These are phyloP conservation scores for Fukomys damarensis DNA, from an alignment of 2,113 vertebrate genomes.

Conservation along the genomic window DNA sequence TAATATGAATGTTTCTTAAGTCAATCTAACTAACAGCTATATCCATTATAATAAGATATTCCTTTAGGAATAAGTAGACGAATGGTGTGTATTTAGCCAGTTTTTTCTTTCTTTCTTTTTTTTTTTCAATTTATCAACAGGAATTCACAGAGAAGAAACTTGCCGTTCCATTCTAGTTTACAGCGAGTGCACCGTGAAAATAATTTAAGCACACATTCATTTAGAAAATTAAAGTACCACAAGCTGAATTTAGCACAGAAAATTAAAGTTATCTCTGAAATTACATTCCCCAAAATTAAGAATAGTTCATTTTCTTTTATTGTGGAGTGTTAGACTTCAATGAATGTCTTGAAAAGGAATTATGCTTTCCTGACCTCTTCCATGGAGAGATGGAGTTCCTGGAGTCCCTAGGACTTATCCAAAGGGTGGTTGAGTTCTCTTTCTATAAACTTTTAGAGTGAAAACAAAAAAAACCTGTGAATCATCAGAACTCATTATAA, in stretches of 20 bases:
- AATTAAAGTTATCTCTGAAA: slow-evolving; percentile 58
- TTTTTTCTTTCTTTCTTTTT: neutral
- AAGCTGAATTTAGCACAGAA: slow-evolving; percentile 54
- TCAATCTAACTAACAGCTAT: neutral
- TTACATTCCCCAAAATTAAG: slow-evolving; percentile 27
- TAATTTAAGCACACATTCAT: slow-evolving; percentile 21
- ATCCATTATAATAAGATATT: neutral
- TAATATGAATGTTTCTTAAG: neutral
- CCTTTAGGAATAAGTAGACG: neutral
- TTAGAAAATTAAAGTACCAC: slow-evolving; percentile 31
- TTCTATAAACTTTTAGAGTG: slow-evolving; percentile 51
- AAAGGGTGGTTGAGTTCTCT: neutral
- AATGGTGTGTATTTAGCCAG: neutral
- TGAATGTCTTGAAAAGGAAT: neutral
- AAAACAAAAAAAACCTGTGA: slow-evolving; percentile 44
- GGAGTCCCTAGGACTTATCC: neutral
- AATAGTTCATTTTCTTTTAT: neutral
- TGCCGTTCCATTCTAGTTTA: neutral
- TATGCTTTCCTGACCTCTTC: neutral
- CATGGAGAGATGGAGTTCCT: neutral
- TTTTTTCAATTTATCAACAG: neutral
- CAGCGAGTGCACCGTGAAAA: neutral
- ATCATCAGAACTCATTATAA: slow-evolving; percentile 53
- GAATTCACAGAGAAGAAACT: neutral
- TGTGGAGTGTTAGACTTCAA: neutral